Evolutionary conservation across 2,113 vertebrate genomes (phyloP).

Genomic region (Falco punctatus): DNA sequence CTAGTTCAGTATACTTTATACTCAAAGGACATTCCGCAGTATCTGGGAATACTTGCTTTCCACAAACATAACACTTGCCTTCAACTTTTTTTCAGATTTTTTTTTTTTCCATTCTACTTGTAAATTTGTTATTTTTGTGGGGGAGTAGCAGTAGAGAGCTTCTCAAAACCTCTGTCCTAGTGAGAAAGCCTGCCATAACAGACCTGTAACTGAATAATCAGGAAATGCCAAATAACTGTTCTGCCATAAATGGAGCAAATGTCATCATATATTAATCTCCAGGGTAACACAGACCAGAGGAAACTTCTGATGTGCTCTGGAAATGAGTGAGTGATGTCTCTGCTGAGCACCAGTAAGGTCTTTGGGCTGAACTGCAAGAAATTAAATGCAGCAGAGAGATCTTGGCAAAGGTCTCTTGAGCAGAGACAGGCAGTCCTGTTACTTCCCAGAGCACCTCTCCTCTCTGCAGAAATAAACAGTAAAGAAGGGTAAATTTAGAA

Average conservation of each 20-base stretch:
- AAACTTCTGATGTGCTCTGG: background rate
- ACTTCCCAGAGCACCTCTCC: background rate
- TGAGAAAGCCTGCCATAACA: background rate
- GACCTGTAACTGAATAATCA: background rate
- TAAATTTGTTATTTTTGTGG: background rate
- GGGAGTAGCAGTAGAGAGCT: background rate
- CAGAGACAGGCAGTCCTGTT: background rate
- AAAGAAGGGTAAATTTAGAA: slow-evolving; percentile 59
- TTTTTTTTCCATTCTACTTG: background rate
- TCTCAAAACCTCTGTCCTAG: background rate
- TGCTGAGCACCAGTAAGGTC: background rate
- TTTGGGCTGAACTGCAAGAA: background rate
- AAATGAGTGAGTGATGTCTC: background rate
- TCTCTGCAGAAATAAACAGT: slow-evolving; percentile 11
- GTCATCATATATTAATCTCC: background rate
- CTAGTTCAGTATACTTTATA: background rate
- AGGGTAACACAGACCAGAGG: background rate
- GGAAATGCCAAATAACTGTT: background rate
- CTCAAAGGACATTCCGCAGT: background rate
- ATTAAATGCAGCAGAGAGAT: background rate
- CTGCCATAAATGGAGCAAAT: background rate
- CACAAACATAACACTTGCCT: background rate
- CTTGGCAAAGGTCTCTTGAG: background rate
- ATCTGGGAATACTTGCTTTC: background rate
- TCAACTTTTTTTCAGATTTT: background rate